Evolutionary conservation across 2,888 invertebrate genomes (phyloP).

Genomic region (Netelia inedita): DNA sequence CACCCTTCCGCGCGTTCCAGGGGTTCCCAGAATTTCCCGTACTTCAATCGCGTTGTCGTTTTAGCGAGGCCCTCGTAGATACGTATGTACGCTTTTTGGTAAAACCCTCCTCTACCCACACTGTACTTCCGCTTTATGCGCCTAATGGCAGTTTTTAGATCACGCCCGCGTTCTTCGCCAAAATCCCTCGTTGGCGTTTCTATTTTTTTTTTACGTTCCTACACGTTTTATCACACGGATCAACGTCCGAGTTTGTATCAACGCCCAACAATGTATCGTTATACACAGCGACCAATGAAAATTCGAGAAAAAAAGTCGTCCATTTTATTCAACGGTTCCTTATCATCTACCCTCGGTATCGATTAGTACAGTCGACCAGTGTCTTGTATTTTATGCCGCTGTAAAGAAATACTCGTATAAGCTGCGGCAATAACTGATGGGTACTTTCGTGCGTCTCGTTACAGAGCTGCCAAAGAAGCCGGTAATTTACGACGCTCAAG

Average conservation of each 20-base stretch:
- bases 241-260: too few relatives aligned
- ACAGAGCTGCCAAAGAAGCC: conserved; percentile 93
- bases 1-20: conserved; percentile 45
- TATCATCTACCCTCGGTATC: too few relatives aligned
- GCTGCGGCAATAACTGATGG: neutral
- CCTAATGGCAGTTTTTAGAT: conserved; percentile 62
- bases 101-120: conserved; percentile 31
- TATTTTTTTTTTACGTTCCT: conserved; percentile 3
- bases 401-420: too few relatives aligned
- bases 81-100: conserved; percentile 24
- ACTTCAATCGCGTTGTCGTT: neutral
- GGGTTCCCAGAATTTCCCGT: conserved; percentile 47
- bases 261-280: too few relatives aligned
- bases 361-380: too few relatives aligned
- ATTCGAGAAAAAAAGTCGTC: too few relatives aligned
- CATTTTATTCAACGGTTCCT: too few relatives aligned
- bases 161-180: neutral
- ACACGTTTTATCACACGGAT: neutral
- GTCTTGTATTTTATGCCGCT: too few relatives aligned
- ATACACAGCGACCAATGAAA: too few relatives aligned
- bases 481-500: conserved; percentile 93
- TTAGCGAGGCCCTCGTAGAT: conserved; percentile 64
- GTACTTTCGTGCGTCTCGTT: conserved; percentile 77
- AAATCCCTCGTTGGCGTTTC: neutral
- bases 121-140: conserved; percentile 71